Evolutionary conservation across 2,113 vertebrate species (phyloP).

Genomic region (Sinocyclocheilus anophthalmus): DNA sequence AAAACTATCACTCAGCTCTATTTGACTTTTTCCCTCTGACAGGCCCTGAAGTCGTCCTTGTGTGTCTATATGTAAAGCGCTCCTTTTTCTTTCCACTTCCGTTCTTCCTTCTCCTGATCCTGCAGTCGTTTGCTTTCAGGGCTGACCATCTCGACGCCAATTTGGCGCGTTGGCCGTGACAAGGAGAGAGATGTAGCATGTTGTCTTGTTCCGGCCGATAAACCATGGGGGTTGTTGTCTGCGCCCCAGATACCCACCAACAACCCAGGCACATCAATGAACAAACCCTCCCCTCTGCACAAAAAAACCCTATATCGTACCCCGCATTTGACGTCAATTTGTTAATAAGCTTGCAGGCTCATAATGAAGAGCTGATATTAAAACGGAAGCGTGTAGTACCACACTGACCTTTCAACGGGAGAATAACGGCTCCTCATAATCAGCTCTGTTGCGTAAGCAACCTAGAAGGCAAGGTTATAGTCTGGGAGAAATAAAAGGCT

Average conservation of each 20-base stretch:
- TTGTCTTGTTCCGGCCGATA: slow-evolving; percentile 50
- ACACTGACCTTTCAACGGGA: slow-evolving; percentile 73
- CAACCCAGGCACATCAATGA: slow-evolving; percentile 28
- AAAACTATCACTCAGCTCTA: slow-evolving; percentile 79
- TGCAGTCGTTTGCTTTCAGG: slow-evolving; percentile 28
- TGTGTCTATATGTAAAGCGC: slow-evolving; percentile 72
- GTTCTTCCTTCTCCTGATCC: slow-evolving; percentile 1
- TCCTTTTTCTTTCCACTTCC: neutral
- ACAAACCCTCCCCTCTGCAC: slow-evolving; percentile 45
- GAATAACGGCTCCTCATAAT: slow-evolving; percentile 70
- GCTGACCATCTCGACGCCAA: slow-evolving; percentile 64
- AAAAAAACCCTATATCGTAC: neutral
- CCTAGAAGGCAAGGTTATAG: slow-evolving; percentile 73
- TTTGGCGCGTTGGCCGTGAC: slow-evolving; percentile 65
- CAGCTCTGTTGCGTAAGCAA: slow-evolving; percentile 82
- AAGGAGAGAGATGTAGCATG: slow-evolving; percentile 37
- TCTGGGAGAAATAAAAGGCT: slow-evolving; percentile 56
- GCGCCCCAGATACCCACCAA: slow-evolving; percentile 34
- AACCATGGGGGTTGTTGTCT: slow-evolving; percentile 57
- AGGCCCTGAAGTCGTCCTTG: slow-evolving; percentile 76
- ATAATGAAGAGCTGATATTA: slow-evolving; percentile 68
- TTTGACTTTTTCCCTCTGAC: slow-evolving; percentile 76
- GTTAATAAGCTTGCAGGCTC: slow-evolving; percentile 73
- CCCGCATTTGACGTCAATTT: slow-evolving; percentile 67
- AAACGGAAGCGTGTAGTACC: slow-evolving; percentile 68